Evolutionary conservation across 2,888 invertebrate genomes (phyloP).

Genomic region (Caenorhabditis zanzibari): DNA sequence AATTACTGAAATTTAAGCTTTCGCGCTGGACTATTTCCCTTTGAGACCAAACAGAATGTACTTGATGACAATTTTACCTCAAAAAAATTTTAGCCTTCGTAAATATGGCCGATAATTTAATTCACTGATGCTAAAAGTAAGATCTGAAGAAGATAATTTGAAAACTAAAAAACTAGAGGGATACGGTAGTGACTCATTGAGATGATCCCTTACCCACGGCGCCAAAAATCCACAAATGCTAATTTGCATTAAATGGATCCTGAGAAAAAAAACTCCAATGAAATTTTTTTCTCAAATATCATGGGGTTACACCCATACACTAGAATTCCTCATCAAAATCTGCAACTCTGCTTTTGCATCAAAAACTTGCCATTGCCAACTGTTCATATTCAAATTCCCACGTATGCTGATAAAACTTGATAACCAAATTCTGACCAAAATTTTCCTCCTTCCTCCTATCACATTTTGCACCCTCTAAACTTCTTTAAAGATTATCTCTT

Average conservation of each 20-base stretch:
- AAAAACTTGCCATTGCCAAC: neutral
- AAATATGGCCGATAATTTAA: no score
- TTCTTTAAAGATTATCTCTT: constrained; percentile 25
- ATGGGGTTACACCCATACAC: neutral
- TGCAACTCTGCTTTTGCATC: neutral
- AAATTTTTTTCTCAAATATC: no score
- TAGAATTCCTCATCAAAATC: neutral
- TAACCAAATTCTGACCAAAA: neutral
- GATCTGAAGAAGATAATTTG: no score
- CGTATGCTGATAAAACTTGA: neutral
- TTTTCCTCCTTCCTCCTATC: neutral
- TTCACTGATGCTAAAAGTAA: no score
- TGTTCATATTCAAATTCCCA: neutral
- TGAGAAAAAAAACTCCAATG: neutral
- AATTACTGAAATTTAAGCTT: no score
- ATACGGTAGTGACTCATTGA: neutral
- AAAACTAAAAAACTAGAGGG: neutral
- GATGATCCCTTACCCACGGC: neutral
- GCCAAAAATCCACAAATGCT: neutral
- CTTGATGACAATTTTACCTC: no score
- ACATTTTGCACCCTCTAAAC: constrained; percentile 26
- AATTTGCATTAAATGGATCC: neutral
- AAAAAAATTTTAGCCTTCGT: no score
- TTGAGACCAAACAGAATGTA: no score
- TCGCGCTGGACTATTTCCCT: no score